Evolutionary conservation across 2,797 vertebrate species (phyloP).

Genomic region (Acrocephalus scirpaceus): DNA sequence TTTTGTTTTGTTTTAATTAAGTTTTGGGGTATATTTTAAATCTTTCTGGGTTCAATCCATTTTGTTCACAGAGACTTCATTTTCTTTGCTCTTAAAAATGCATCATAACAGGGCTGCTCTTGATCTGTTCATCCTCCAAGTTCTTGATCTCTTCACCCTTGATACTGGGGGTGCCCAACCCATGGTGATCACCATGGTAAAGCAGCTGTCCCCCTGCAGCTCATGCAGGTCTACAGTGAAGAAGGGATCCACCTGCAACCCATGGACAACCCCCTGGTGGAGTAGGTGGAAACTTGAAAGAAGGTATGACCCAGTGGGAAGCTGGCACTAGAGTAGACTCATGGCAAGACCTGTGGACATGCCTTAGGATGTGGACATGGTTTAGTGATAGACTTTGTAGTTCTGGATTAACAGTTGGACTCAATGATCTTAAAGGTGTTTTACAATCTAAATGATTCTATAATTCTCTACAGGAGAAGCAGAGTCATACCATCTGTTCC

Average conservation of each 20-base stretch:
- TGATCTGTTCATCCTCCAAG: not conserved
- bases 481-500: not conserved
- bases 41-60: rapidly evolving
- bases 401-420: not conserved
- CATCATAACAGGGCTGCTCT: not conserved
- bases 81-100: not conserved
- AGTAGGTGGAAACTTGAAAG: not conserved
- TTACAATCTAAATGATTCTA: not conserved
- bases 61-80: not conserved
- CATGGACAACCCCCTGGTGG: not conserved
- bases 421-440: not conserved
- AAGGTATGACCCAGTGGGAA: not conserved
- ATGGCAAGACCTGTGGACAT: not conserved
- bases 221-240: not conserved
- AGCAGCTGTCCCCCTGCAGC: not conserved
- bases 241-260: not conserved
- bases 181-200: not conserved
- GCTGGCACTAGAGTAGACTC: not conserved
- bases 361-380: not conserved
- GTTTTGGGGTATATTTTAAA: not conserved
- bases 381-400: not conserved
- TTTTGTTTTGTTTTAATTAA: not conserved
- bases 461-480: not conserved
- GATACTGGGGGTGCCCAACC: not conserved
- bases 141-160: not conserved